A percentile compares a stretch with the other conserved stretches of the same genome.
phyloP scores from a whole-genome alignment of 2,888 invertebrate genomes.

The Thymelicus lineola region DNA sequence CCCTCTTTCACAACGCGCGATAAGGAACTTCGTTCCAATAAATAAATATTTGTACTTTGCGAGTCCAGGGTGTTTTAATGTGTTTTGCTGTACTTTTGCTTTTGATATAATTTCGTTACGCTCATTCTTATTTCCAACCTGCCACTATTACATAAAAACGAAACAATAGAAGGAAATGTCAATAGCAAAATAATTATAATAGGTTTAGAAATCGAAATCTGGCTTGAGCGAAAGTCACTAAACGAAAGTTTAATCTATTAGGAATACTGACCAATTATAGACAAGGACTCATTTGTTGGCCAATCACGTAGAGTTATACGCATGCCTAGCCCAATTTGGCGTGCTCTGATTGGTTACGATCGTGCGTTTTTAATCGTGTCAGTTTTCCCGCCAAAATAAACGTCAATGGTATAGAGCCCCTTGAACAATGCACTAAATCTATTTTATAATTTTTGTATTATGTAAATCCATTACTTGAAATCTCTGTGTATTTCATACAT shows the following conservation, averaged over 20 bases:
- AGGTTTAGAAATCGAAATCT: conserved; percentile 26
- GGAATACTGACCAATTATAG: conserved; percentile 35
- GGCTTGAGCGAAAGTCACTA: not conserved
- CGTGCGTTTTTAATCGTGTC: not conserved
- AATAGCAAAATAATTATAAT: conserved; percentile 13
- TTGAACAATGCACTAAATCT: no score
- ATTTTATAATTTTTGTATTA: no score
- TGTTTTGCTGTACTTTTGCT: no score
- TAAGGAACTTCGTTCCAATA: no score
- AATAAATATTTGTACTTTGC: no score
- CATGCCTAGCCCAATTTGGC: conserved; percentile 7
- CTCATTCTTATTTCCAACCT: not conserved
- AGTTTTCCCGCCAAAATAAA: not conserved
- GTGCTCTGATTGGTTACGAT: conserved; percentile 9
- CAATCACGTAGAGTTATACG: conserved; percentile 21
- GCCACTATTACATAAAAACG: not conserved
- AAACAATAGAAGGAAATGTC: conserved; percentile 15
- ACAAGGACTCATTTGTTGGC: conserved; percentile 21
- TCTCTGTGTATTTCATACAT: no score
- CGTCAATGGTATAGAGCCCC: not conserved
- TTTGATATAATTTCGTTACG: no score
- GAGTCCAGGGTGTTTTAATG: no score
- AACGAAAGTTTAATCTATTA: conserved; percentile 30
- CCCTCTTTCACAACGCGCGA: no score
- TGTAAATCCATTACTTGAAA: no score